Percentiles rank a stretch among this genome's conserved stretches.
phyloP scores from a whole-genome alignment of 1,140 invertebrate species.

The Papilio machaon region DNA sequence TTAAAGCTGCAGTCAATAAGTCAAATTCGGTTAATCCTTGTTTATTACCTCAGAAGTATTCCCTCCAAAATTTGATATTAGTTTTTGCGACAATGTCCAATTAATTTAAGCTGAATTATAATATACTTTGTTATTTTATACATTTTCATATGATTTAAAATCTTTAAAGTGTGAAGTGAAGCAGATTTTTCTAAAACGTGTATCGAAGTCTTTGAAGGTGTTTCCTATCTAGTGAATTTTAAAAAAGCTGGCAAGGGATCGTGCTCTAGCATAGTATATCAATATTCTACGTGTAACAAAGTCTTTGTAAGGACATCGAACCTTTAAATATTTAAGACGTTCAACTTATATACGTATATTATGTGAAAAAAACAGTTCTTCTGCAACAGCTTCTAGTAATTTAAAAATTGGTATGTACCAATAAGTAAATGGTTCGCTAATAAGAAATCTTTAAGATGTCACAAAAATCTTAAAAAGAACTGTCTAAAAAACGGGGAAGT shows the following conservation, averaged over 20 bases:
- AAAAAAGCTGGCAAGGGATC: neutral
- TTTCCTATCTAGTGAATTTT: neutral
- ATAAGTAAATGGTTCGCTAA: neutral
- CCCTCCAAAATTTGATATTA: neutral
- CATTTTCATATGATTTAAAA: neutral
- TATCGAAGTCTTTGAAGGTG: neutral
- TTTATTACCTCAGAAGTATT: neutral
- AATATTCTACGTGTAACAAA: slow-evolving; percentile 1
- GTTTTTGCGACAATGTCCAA: neutral
- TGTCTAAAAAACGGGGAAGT: neutral
- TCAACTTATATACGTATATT: neutral
- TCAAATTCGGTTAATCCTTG: neutral
- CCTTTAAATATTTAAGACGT: neutral
- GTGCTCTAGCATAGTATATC: neutral
- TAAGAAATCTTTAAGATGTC: neutral
- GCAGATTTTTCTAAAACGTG: neutral
- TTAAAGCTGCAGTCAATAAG: slow-evolving; percentile 1
- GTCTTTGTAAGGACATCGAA: slow-evolving; percentile 7
- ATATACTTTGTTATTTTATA: no score
- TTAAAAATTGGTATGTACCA: neutral
- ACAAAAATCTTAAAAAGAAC: no score
- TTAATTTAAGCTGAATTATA: neutral
- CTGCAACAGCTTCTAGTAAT: neutral
- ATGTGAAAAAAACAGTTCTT: neutral
- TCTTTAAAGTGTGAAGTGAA: neutral